Percentiles rank a stretch among this genome's conserved stretches.
These are phyloP conservation scores for Aphelenchoides fujianensis DNA, from an alignment of 1,140 invertebrate genomes.

Conservation along the genomic window DNA sequence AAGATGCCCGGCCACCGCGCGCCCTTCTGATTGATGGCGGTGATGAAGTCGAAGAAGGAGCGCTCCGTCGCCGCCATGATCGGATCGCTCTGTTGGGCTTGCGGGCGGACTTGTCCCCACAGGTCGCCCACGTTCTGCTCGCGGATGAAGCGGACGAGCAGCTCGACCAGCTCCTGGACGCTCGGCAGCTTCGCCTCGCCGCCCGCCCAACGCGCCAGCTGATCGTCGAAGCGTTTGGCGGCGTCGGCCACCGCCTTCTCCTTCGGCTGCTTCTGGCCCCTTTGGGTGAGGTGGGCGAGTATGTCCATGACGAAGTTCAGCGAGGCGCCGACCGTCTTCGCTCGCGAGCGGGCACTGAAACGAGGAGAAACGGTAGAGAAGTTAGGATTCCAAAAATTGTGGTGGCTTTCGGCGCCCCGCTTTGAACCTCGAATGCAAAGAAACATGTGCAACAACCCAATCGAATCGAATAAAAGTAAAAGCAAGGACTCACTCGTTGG, in stretches of 20 bases:
- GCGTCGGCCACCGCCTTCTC: not conserved
- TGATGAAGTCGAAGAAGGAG: not conserved
- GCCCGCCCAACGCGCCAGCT: not conserved
- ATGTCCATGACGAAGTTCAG: not conserved
- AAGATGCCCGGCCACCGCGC: not conserved
- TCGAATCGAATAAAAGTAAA: too few relatives aligned
- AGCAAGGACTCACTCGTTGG: too few relatives aligned
- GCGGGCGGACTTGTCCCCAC: not conserved
- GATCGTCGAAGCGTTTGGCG: not conserved
- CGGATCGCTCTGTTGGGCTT: not conserved
- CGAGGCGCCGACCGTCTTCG: not conserved
- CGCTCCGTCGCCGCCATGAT: not conserved
- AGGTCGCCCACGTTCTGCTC: not conserved
- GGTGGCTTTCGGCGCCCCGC: too few relatives aligned
- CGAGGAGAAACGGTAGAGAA: too few relatives aligned
- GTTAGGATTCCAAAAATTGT: too few relatives aligned
- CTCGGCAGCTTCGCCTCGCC: not conserved
- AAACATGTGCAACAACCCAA: too few relatives aligned
- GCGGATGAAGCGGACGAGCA: not conserved
- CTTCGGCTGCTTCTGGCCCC: not conserved
- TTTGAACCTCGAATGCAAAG: too few relatives aligned
- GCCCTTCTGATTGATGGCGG: not conserved
- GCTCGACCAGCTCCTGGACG: not conserved
- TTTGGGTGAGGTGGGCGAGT: not conserved
- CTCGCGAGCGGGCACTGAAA: not conserved